Conservation (phyloP, 2,113 vertebrate genomes). For the Rhinoptilus africanus region DNA sequence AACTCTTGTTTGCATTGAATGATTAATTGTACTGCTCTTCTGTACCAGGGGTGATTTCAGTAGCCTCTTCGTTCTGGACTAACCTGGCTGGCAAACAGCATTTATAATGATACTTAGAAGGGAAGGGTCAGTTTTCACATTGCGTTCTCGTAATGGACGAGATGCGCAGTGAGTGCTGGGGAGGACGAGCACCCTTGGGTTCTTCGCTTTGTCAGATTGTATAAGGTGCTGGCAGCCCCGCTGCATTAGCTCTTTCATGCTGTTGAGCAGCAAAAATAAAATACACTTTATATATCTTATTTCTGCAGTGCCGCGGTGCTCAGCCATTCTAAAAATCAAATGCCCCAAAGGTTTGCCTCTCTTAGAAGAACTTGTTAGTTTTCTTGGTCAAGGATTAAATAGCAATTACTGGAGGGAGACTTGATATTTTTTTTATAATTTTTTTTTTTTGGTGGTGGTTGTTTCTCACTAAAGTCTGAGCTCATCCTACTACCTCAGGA, state of each 20-base stretch:
- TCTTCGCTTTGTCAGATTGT: slow-evolving; percentile 26
- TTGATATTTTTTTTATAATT: no score
- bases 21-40: not conserved
- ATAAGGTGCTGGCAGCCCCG: slow-evolving; percentile 31
- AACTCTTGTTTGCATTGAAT: not conserved
- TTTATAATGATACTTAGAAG: not conserved
- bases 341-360: slow-evolving; percentile 21
- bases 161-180: slow-evolving; percentile 30
- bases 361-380: not conserved
- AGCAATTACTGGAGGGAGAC: not conserved
- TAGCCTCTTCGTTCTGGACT: not conserved
- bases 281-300: not conserved
- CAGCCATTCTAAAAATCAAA: not conserved
- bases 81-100: not conserved
- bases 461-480: not conserved
- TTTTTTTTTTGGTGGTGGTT: not conserved
- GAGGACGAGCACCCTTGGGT: slow-evolving; percentile 49
- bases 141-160: not conserved
- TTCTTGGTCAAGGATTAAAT: slow-evolving; percentile 41
- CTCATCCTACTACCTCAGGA: not conserved
- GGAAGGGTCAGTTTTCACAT: slow-evolving; percentile 53
- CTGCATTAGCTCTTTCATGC: slow-evolving; percentile 21
- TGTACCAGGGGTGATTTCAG: not conserved
- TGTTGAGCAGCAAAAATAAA: slow-evolving; percentile 41
- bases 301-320: not conserved